These are phyloP conservation scores for Gymnoscopelus braueri DNA, from an alignment of 2,797 vertebrate genomes.

Conservation along the genomic window DNA sequence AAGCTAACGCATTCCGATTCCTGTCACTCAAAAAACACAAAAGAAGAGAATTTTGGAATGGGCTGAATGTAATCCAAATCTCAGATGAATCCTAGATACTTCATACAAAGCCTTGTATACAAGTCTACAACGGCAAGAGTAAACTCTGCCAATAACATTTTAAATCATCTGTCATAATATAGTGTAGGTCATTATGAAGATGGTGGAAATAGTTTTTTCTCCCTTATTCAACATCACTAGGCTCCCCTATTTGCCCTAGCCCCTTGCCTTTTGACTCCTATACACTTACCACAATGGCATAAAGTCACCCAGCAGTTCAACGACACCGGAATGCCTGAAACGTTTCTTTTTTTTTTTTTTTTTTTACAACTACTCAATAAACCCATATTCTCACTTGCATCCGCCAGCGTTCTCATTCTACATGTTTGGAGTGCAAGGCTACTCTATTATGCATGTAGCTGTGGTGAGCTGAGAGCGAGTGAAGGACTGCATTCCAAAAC, in stretches of 20 bases:
- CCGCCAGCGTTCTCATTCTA: neutral
- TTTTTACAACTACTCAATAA: neutral
- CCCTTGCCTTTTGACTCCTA: constrained; percentile 85
- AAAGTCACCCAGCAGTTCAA: constrained; percentile 78
- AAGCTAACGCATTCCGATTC: constrained; percentile 14
- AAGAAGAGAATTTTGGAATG: neutral
- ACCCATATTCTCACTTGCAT: constrained; percentile 4
- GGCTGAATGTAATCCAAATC: neutral
- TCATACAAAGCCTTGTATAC: constrained; percentile 13
- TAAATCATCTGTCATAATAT: neutral
- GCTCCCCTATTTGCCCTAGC: constrained; percentile 32
- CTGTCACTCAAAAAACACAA: neutral
- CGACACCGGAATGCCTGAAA: constrained; percentile 79
- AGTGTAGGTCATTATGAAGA: neutral
- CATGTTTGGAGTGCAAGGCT: neutral
- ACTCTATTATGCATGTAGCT: neutral
- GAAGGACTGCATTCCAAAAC: constrained; percentile 1
- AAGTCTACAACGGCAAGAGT: constrained; percentile 9
- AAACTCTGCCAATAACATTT: neutral
- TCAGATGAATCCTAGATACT: constrained; percentile 13
- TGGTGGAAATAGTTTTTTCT: constrained; percentile 13
- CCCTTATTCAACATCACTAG: constrained; percentile 19
- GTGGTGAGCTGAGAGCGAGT: neutral
- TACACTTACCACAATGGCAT: constrained; percentile 79
- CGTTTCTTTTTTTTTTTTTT: constrained; percentile 3